A percentile compares a stretch with the other conserved stretches of the same genome.
Conservation (phyloP, 1,140 invertebrate genomes). For the Batillaria attramentaria region DNA sequence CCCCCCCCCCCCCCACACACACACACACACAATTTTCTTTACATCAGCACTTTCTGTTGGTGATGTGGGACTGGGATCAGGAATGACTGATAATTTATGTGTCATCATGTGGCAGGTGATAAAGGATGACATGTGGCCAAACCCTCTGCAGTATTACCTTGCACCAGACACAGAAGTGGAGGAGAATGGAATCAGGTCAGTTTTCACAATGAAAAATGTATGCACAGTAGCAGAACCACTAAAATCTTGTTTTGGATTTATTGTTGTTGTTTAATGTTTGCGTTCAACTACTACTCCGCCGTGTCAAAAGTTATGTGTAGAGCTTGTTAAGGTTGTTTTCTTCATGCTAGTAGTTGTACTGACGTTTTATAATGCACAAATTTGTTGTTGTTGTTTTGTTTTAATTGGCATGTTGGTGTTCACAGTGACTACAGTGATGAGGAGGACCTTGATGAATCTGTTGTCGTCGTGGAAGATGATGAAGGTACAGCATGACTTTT, state of each 20-base stretch:
- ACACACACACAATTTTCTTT: too few species aligned
- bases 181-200: slow-evolving; percentile 58
- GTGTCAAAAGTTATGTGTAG: too few species aligned
- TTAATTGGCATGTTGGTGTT: too few species aligned
- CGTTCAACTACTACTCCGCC: too few species aligned
- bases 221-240: neutral
- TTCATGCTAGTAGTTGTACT: too few species aligned
- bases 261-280: too few species aligned
- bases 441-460: slow-evolving; percentile 59
- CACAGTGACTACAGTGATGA: slow-evolving; percentile 50
- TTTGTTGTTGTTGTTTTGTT: neutral
- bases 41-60: too few species aligned
- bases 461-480: slow-evolving; percentile 60
- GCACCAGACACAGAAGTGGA: slow-evolving; percentile 74
- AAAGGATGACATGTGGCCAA: slow-evolving; percentile 93
- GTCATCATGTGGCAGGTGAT: slow-evolving; percentile 71
- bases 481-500: slow-evolving; percentile 51
- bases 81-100: neutral
- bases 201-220: neutral
- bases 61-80: too few species aligned
- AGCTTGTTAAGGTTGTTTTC: too few species aligned
- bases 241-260: too few species aligned
- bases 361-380: neutral
- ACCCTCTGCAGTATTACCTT: slow-evolving; percentile 91
- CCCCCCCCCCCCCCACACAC: too few species aligned